Conservation (phyloP, 2,888 invertebrate genomes). For the Nudaria mundana region DNA sequence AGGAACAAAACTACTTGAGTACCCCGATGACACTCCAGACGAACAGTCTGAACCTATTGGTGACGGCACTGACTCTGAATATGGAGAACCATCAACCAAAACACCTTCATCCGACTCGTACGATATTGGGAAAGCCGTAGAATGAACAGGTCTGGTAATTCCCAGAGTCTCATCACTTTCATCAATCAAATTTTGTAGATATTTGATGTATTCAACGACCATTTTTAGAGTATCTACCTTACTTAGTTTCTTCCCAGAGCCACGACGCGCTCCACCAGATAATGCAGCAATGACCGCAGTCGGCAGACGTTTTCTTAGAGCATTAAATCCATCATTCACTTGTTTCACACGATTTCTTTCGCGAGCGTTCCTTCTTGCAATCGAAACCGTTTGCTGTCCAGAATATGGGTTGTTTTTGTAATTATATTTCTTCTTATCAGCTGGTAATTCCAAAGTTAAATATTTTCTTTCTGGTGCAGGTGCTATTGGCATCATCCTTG, state of each 20-base stretch:
- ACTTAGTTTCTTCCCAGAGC: slow-evolving; percentile 91
- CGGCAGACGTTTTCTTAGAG: slow-evolving; percentile 91
- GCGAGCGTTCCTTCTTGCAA: slow-evolving; percentile 95
- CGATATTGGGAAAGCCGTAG: slow-evolving; percentile 29
- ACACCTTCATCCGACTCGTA: slow-evolving; percentile 65
- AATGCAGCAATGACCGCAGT: slow-evolving; percentile 87
- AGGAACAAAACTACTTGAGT: slow-evolving; percentile 47
- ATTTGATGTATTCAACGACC: slow-evolving; percentile 94
- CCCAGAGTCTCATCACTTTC: slow-evolving; percentile 83
- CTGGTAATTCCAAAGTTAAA: slow-evolving; percentile 46
- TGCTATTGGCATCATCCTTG: slow-evolving; percentile 75
- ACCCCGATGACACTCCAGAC: slow-evolving; percentile 73
- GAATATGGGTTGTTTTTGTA: slow-evolving; percentile 78
- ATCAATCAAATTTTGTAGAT: slow-evolving; percentile 88
- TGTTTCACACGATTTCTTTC: slow-evolving; percentile 97
- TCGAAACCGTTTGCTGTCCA: slow-evolving; percentile 89
- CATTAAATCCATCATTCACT: slow-evolving; percentile 96
- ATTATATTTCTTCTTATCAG: slow-evolving; percentile 81
- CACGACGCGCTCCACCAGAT: slow-evolving; percentile 83
- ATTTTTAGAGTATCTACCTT: slow-evolving; percentile 95
- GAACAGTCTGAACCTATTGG: slow-evolving; percentile 86
- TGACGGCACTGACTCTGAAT: slow-evolving; percentile 80
- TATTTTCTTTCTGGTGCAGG: slow-evolving; percentile 73
- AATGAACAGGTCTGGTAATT: slow-evolving; percentile 33
- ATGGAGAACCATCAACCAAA: slow-evolving; percentile 62